phyloP scores from a whole-genome alignment of 2,888 invertebrate genomes.

The Caenorhabditis wallacei region DNA sequence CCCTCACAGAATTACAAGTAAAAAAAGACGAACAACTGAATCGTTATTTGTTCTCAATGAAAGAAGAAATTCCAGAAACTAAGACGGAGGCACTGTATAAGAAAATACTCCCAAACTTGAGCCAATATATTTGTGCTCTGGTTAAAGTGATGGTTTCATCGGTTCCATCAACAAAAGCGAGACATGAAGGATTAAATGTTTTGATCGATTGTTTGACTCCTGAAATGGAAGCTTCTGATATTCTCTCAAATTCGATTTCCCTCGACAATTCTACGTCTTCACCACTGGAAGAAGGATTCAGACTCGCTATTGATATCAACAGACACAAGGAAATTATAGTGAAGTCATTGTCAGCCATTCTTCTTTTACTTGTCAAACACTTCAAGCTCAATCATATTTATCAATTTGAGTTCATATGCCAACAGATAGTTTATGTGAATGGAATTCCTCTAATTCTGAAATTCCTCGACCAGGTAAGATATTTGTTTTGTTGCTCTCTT shows the following conservation, averaged over 20 bases:
- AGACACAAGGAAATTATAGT: slow-evolving; percentile 97
- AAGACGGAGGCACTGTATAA: slow-evolving; percentile 77
- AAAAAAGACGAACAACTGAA: slow-evolving; percentile 79
- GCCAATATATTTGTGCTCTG: slow-evolving; percentile 92
- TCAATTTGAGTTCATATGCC: slow-evolving; percentile 99
- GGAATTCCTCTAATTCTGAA: slow-evolving; percentile 98
- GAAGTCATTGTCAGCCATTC: slow-evolving; percentile 93
- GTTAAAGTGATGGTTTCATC: slow-evolving; percentile 97
- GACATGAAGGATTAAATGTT: slow-evolving; percentile 98
- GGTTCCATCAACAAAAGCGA: slow-evolving; percentile 90
- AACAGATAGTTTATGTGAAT: slow-evolving; percentile 95
- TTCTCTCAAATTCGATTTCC: slow-evolving; percentile 82
- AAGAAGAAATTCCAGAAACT: slow-evolving; percentile 85
- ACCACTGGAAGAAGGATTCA: slow-evolving; percentile 79
- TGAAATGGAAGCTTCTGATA: slow-evolving; percentile 81
- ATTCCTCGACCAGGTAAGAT: slow-evolving; percentile 92
- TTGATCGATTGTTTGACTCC: slow-evolving; percentile 95
- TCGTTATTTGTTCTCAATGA: slow-evolving; percentile 84
- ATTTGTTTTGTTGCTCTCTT: slow-evolving; percentile 3
- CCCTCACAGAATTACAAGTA: slow-evolving; percentile 79
- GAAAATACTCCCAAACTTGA: slow-evolving; percentile 95
- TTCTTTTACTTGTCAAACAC: slow-evolving; percentile 94
- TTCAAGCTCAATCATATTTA: slow-evolving; percentile 98
- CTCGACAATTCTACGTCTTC: slow-evolving; percentile 75
- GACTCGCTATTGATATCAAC: slow-evolving; percentile 95